Base-by-base conservation (phyloP, 2,888 invertebrate genomes). In the Sminthurides aquaticus region DNA sequence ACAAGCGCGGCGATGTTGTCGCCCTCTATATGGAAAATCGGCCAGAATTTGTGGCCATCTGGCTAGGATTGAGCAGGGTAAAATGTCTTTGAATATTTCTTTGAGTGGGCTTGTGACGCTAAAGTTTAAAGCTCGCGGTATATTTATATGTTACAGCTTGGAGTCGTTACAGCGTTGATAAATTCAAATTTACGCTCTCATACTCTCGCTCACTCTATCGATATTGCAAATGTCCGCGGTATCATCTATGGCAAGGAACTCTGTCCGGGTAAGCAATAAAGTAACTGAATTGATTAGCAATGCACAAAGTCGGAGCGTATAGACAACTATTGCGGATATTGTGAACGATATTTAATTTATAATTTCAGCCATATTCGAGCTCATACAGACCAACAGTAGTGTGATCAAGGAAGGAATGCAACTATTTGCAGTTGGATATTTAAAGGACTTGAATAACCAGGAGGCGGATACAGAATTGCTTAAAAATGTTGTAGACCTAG, bases 1-100 rank as follows among this genome's bases (percentile, higher is more conserved):
- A 88, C 72, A 86, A 87, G 74, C 87, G 87, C 69, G 96, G 94
- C 0, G 93, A 98, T 78, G 85, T 87, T 0, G 88, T 98, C 0
- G 95, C 89, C 0, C 81, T 99, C 22, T 86, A 93, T 78, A 84
- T 96, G 82, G 93, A 93, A 78, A 97, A 95, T 79, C 85, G 90
- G 48, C 90, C 95, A 0, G 94, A 98, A 78, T 92, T 88, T 80
- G 88, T 96, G 1, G 87, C 88, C 49, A 86, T 87, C 48, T 99
- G 98, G 97, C 81, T 99, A 61, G 98, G 97, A 0, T 82, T 94
- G 60, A 87, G 92, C 8, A 69, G 65, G 61, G 71, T 70, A 67
- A 63, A 18, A 15, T 34, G 43, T 11, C 15, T 34, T 11, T 34
- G 43, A 15, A 11, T 34, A 5, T 11, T 34, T 34, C 15, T 11